Evolutionary conservation across 1,140 invertebrate genomes (phyloP).

Genomic region (Drosophila hydei): DNA sequence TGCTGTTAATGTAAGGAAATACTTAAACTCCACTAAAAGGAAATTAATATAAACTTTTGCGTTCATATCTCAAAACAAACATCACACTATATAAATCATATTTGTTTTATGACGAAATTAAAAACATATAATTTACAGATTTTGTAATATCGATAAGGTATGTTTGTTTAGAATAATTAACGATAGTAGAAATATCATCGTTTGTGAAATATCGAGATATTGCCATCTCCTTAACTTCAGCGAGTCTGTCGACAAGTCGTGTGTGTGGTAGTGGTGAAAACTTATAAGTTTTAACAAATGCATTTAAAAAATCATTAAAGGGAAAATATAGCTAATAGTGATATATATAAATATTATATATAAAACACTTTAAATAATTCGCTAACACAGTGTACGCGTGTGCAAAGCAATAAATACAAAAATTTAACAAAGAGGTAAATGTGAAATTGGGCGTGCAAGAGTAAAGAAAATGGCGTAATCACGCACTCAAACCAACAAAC

Average conservation of each 20-base stretch:
- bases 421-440: constrained; percentile 66
- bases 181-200: neutral
- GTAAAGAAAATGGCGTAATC: constrained; percentile 81
- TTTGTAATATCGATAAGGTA: neutral
- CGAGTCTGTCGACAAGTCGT: constrained; percentile 48
- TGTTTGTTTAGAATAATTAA: neutral
- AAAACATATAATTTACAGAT: neutral
- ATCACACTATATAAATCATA: neutral
- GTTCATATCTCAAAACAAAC: too few relatives aligned
- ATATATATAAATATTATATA: constrained; percentile 42
- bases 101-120: neutral
- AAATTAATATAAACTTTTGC: neutral
- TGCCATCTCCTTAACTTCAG: constrained; percentile 34
- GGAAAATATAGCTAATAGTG: constrained; percentile 26
- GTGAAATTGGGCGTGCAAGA: constrained; percentile 72
- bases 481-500: constrained; percentile 72
- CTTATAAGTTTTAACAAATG: constrained; percentile 48
- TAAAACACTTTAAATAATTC: constrained; percentile 36
- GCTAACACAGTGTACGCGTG: constrained; percentile 46
- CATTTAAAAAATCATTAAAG: constrained; percentile 41
- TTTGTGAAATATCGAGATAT: constrained; percentile 4
- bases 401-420: constrained; percentile 39
- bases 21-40: too few relatives aligned
- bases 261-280: constrained; percentile 48
- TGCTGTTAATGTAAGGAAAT: neutral